phyloP scores from a whole-genome alignment of 2,888 invertebrate species.

The Deilephila porcellus region DNA sequence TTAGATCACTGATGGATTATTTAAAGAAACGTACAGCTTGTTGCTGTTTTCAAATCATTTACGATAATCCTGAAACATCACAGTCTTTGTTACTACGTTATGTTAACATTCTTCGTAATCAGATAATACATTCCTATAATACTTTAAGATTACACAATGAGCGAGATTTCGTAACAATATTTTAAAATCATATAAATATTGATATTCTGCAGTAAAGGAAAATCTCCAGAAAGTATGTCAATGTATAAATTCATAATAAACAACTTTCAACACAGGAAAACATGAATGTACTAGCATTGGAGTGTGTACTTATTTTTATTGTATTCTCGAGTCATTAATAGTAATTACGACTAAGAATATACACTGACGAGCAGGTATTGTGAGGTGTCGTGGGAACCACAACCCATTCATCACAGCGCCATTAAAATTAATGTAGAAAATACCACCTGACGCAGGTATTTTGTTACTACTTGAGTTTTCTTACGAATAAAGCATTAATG shows the following conservation, averaged over 20 bases:
- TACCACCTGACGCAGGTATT: slow-evolving; percentile 8
- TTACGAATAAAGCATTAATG: neutral
- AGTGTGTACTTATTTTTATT: slow-evolving; percentile 1
- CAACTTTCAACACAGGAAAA: neutral
- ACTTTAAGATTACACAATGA: too few relatives aligned
- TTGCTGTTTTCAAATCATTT: too few relatives aligned
- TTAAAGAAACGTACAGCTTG: too few relatives aligned
- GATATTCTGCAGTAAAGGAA: too few relatives aligned
- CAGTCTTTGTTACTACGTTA: too few relatives aligned
- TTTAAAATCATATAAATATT: too few relatives aligned
- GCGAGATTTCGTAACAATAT: too few relatives aligned
- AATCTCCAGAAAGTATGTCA: neutral
- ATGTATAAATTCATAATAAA: neutral
- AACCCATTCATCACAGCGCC: slow-evolving; percentile 20
- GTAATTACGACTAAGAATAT: slow-evolving; percentile 16
- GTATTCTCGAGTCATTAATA: slow-evolving; percentile 16
- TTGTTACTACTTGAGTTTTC: neutral
- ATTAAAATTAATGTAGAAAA: slow-evolving; percentile 16
- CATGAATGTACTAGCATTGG: neutral
- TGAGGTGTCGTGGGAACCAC: slow-evolving; percentile 30
- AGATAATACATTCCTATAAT: too few relatives aligned
- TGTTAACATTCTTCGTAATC: too few relatives aligned
- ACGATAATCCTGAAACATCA: too few relatives aligned
- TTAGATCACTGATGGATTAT: too few relatives aligned
- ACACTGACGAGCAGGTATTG: slow-evolving; percentile 6